Percentiles rank a stretch among this genome's conserved stretches.
phyloP scores from a whole-genome alignment of 92 coral and sea anemone species.

The Siderastrea siderea region DNA sequence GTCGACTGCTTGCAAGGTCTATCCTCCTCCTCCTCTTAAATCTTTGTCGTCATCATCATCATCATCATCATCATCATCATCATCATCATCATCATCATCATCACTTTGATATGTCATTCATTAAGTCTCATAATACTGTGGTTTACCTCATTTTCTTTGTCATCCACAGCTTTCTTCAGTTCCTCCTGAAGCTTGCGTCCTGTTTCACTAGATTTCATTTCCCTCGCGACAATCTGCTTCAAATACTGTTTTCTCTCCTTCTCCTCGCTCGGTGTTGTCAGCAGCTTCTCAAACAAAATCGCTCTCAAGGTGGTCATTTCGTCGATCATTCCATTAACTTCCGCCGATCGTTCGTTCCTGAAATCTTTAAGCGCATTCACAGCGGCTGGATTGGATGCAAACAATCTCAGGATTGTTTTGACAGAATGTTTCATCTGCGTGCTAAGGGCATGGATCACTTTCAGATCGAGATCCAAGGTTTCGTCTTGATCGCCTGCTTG shows the following conservation, averaged over 20 bases:
- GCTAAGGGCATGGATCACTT: constrained; percentile 60
- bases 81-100: too few relatives aligned
- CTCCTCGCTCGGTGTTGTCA: constrained; percentile 92
- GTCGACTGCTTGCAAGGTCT: too few relatives aligned
- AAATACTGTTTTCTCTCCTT: constrained; percentile 85
- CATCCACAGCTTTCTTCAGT: constrained; percentile 86
- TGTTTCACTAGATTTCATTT: constrained; percentile 86
- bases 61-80: too few relatives aligned
- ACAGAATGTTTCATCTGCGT: constrained; percentile 83
- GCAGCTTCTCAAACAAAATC: constrained; percentile 85
- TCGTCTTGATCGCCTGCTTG: constrained; percentile 41
- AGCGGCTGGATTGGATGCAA: constrained; percentile 92
- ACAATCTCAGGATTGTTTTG: constrained; percentile 85
- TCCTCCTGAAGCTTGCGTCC: constrained; percentile 89
- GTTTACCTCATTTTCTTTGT: constrained; percentile 95
- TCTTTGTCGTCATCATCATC: too few relatives aligned
- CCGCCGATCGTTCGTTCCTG: constrained; percentile 83
- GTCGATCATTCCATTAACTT: constrained; percentile 82
- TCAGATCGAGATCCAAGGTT: constrained; percentile 43
- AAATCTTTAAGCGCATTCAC: constrained; percentile 75
- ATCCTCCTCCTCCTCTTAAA: too few relatives aligned
- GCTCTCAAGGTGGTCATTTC: constrained; percentile 84
- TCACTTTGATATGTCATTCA: too few relatives aligned
- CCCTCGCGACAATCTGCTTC: constrained; percentile 83
- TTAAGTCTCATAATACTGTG: too few relatives aligned